Evolutionary conservation across 2,888 invertebrate species (phyloP), one percentile per base, ranked within the genome.

Genomic region (Alsophila aescularia): DNA sequence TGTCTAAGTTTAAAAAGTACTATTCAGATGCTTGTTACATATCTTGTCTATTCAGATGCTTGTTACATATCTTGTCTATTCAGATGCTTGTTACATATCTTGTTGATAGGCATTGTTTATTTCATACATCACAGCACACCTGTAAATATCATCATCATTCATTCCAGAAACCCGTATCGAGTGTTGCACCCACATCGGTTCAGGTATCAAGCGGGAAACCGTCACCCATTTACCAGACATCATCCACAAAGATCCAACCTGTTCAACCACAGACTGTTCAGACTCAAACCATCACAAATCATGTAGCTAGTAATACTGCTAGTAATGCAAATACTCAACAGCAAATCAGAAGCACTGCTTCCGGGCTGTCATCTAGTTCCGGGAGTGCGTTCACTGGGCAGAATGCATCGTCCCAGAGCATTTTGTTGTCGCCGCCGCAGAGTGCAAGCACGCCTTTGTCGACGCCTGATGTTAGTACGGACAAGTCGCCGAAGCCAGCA

Each of bases 81-180:
- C n/a, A n/a, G n/a, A n/a, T n/a, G n/a, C n/a, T 21, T 21, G 21
- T 21, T 21, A 21, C 6, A 21, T n/a, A n/a, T n/a, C n/a, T n/a
- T 21, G 21, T 6, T 21, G 6, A 21, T 21, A 5, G 3, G 4
- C 15, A 9, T 4, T 42, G 2, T n/a, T 34, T 13, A 16, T 31
- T 41, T 9, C 9, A 32, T 6, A 47, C 72, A 61, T 60, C 63
- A 62, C 65, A 67, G 73, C 67, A 69, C 86, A 83, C 71, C 75
- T 90, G 90, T 90, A 90, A 83, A 90, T 90, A 89, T 78, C 88
- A 79, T 80, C 85, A 83, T 76, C 76, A 82, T 85, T 85, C 79
- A 87, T 93, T 93, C 77, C 94, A 97, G 92, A 97, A 97, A 84
- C 97, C 97, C 59, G 95, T 96, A 64, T 96, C 96, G 82, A 96